Evolutionary conservation across 2,888 invertebrate genomes (phyloP).

Genomic region (Esperia sulphurella): DNA sequence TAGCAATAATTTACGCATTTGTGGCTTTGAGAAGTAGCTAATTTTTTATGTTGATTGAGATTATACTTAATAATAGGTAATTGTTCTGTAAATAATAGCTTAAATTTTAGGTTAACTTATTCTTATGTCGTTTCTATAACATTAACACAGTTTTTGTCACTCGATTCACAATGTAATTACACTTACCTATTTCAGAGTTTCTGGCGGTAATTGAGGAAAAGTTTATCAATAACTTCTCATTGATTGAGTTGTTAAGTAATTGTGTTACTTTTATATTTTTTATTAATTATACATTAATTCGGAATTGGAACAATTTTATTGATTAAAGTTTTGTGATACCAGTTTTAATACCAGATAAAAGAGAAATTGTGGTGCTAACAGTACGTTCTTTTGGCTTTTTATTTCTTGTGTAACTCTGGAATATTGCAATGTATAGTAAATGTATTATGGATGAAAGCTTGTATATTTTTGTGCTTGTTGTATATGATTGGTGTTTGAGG

Average conservation of each 20-base stretch:
- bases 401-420: neutral
- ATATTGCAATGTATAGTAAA: constrained; percentile 6
- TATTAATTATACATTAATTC: neutral
- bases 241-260: constrained; percentile 13
- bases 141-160: constrained; percentile 31
- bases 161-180: neutral
- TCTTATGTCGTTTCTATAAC: constrained; percentile 46
- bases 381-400: constrained; percentile 2
- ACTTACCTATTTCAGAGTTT: neutral
- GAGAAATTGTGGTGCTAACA: constrained; percentile 19
- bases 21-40: constrained; percentile 55
- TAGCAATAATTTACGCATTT: constrained; percentile 26
- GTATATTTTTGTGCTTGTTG: constrained; percentile 43
- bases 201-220: neutral
- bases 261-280: neutral
- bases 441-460: constrained; percentile 10
- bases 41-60: constrained; percentile 67
- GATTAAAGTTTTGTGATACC: constrained; percentile 22
- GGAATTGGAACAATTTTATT: neutral
- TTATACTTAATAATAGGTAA: constrained; percentile 67
- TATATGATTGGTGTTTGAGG: constrained; percentile 49
- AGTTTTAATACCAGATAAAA: constrained; percentile 12
- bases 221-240: neutral
- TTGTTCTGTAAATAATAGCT: constrained; percentile 66
- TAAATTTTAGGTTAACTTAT: constrained; percentile 52